Percentiles rank a stretch among this genome's conserved stretches.
Conservation (phyloP, 2,113 vertebrate genomes). For the Sander vitreus region DNA sequence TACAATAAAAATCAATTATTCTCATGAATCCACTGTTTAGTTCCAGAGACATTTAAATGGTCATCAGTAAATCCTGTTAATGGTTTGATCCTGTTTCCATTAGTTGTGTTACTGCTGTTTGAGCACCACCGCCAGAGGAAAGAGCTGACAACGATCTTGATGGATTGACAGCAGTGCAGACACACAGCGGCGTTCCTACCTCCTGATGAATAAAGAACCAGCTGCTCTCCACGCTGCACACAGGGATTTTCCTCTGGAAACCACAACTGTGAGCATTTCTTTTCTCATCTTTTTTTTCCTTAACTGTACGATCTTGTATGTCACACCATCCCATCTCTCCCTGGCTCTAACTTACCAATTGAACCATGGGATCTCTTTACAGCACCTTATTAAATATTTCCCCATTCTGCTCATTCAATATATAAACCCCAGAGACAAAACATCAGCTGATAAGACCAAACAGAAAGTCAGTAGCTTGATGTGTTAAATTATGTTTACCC, state of each 20-base stretch:
- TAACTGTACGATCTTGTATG: constrained; percentile 17
- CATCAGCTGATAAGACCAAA: constrained; percentile 40
- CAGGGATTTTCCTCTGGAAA: constrained; percentile 45
- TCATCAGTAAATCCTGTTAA: constrained; percentile 35
- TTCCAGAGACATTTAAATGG: constrained; percentile 38
- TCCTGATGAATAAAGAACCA: constrained; percentile 60
- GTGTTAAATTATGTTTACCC: constrained; percentile 23
- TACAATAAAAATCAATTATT: not conserved
- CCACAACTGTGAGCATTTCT: not conserved
- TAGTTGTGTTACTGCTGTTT: constrained; percentile 27
- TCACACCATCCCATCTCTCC: not conserved
- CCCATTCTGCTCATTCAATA: constrained; percentile 18
- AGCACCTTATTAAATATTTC: constrained; percentile 10
- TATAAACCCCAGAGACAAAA: constrained; percentile 47
- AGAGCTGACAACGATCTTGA: constrained; percentile 52
- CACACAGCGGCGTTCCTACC: constrained; percentile 12
- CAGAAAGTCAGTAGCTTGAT: constrained; percentile 3
- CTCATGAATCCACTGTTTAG: constrained; percentile 36
- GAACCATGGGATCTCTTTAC: not conserved
- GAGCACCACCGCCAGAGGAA: constrained; percentile 37
- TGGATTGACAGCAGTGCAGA: constrained; percentile 50
- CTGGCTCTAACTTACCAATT: not conserved
- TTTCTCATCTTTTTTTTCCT: not conserved
- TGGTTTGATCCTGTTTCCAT: constrained; percentile 54
- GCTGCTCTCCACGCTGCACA: constrained; percentile 36